phyloP scores from a whole-genome alignment of 2,888 invertebrate species.

The Lycaena phlaeas region DNA sequence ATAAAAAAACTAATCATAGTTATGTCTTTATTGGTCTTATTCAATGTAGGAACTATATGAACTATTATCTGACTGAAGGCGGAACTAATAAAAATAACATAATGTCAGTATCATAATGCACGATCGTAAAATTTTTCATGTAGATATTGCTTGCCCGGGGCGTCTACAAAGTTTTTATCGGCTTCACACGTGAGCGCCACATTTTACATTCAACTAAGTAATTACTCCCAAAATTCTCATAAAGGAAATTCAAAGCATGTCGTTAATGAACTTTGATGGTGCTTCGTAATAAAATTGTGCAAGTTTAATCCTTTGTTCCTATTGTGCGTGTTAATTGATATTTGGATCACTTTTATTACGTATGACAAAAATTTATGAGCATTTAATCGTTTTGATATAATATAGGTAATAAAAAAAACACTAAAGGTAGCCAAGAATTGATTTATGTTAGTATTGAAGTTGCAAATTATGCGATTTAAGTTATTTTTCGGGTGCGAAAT shows the following conservation, averaged over 20 bases:
- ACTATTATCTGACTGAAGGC: neutral
- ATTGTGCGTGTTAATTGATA: neutral
- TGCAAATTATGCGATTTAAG: no score
- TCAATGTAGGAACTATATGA: neutral
- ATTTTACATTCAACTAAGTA: constrained; percentile 36
- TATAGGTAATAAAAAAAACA: no score
- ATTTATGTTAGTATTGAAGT: no score
- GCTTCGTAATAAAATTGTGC: constrained; percentile 18
- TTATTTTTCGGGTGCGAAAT: no score
- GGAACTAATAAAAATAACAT: neutral
- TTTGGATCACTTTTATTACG: no score
- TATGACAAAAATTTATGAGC: no score
- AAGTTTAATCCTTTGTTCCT: constrained; percentile 12
- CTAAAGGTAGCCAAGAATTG: no score
- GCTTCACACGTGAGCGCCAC: constrained; percentile 45
- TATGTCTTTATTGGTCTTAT: neutral
- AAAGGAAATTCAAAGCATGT: constrained; percentile 22
- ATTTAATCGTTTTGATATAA: no score
- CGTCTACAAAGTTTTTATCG: constrained; percentile 52
- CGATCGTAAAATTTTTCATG: constrained; percentile 5
- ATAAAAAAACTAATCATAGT: no score
- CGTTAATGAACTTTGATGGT: constrained; percentile 9
- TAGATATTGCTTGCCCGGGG: constrained; percentile 11
- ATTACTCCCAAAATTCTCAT: constrained; percentile 29
- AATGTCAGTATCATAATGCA: neutral